Percentiles rank a stretch among this genome's conserved stretches.
These are phyloP conservation scores for Pristionchus fissidentatus DNA, from an alignment of 2,888 invertebrate species.

Conservation along the genomic window DNA sequence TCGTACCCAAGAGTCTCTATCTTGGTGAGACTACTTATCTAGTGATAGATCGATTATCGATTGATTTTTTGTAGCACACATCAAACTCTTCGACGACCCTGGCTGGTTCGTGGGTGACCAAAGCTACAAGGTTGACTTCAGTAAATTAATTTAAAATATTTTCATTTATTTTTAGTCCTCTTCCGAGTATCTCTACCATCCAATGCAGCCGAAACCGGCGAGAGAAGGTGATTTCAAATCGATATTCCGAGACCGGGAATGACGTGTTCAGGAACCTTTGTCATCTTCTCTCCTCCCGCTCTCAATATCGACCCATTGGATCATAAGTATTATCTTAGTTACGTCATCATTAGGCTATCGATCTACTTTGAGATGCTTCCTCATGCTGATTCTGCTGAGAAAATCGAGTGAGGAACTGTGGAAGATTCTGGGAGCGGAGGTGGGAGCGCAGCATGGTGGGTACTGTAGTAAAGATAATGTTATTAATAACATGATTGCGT, in stretches of 20 bases:
- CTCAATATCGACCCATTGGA: constrained; percentile 18
- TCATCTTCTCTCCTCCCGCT: constrained; percentile 23
- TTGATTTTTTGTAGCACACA: background rate
- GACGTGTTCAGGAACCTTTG: constrained; percentile 6
- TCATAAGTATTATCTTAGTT: background rate
- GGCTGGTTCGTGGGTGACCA: constrained; percentile 27
- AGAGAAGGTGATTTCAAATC: constrained; percentile 5
- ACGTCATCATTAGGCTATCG: background rate
- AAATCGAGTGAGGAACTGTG: constrained; percentile 34
- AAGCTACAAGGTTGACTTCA: background rate
- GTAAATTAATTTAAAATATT: background rate
- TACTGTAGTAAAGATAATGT: background rate
- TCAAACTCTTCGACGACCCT: constrained; percentile 28
- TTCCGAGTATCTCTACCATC: constrained; percentile 22
- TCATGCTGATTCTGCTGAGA: constrained; percentile 20
- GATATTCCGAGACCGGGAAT: background rate
- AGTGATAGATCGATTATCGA: no score
- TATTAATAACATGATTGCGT: background rate
- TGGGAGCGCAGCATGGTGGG: constrained; percentile 17
- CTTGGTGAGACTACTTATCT: background rate
- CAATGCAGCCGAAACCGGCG: background rate
- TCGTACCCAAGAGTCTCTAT: constrained; percentile 28
- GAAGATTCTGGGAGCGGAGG: constrained; percentile 37
- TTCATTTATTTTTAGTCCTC: background rate
- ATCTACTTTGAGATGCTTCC: background rate